Base-by-base conservation (phyloP, 2,113 vertebrate genomes). In the Colossoma macropomum region DNA sequence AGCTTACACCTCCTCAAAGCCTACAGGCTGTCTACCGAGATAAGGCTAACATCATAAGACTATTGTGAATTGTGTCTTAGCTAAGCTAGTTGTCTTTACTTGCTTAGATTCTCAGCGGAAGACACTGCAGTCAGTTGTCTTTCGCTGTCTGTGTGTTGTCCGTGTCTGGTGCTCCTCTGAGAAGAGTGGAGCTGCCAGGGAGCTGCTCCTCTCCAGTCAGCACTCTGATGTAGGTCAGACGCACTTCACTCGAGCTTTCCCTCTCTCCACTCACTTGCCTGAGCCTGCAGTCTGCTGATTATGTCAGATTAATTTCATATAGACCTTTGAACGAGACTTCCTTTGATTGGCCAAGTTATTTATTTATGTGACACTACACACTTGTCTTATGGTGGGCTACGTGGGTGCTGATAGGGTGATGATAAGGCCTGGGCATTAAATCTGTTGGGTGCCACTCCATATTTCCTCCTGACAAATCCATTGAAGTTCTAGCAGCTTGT, bases 221-320 rank as follows among this genome's bases (percentile, higher is more conserved):
- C 66, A 15, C 60, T 80, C 88, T 88, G 82, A 90, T 93, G 87
- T 89, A 89, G 90, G 89, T 90, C 91, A 92, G 68, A 73, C 38
- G 52, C 85, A 80, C 79, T 83, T 6, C 32, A 59, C 60, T 80
- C 65, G 71, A 72, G 30, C 81, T 77, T 79, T 41, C 70, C 9
- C 54, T 54, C 70, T 60, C 56, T 5, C 23, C 81, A 10, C 2
- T 32, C 60, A 27, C 71, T 65, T 30, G 56, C 66, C 21, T n/a
- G 16, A 82, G 77, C 88, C 73, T 84, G 86, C 59, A 75, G 87
- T 91, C 90, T 85, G 84, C 77, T 91, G 90, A 92, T 91, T 89
- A 90, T 91, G 93, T 92, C 92, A 91, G 85, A 90, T 88, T 91
- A 85, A 92, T 92, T 92, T 93, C 79, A 88, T 84, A 86, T 85